These are phyloP conservation scores for Corythoichthys haematopterus DNA, from an alignment of 2,113 vertebrate species.

Conservation along the genomic window DNA sequence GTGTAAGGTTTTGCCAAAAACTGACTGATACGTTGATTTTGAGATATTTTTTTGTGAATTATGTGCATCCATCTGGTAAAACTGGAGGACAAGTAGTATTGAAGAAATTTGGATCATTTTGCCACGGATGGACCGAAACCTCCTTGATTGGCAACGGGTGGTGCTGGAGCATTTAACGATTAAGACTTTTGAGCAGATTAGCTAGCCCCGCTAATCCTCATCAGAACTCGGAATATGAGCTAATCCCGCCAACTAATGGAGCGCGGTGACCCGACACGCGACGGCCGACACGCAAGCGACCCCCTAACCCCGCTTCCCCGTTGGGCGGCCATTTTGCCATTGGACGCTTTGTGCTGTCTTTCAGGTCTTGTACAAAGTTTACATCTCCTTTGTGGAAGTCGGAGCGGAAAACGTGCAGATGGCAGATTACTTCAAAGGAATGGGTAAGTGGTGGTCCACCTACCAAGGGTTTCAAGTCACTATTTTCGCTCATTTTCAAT, in stretches of 20 bases:
- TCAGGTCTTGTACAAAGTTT: constrained; percentile 93
- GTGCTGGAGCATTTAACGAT: constrained; percentile 11
- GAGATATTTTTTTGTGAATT: no score
- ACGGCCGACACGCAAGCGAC: not conserved
- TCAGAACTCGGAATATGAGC: constrained; percentile 50
- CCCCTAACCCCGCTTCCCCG: not conserved
- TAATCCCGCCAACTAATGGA: constrained; percentile 36
- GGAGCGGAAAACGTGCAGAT: constrained; percentile 81
- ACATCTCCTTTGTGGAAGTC: constrained; percentile 92
- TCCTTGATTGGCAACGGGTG: not conserved
- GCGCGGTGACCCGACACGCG: constrained; percentile 8
- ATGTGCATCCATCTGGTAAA: no score
- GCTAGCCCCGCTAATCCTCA: constrained; percentile 43
- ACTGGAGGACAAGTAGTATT: no score
- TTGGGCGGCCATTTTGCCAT: not conserved
- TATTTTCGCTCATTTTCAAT: no score
- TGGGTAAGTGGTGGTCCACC: constrained; percentile 77
- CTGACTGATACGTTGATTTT: no score
- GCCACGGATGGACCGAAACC: no score
- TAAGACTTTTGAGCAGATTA: constrained; percentile 44
- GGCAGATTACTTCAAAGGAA: constrained; percentile 89
- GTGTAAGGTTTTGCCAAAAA: no score
- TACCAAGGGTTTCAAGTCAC: no score
- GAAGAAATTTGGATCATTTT: no score
- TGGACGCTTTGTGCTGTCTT: not conserved